phyloP scores from a whole-genome alignment of 1,140 invertebrate genomes.

The Tyrophagus putrescentiae region DNA sequence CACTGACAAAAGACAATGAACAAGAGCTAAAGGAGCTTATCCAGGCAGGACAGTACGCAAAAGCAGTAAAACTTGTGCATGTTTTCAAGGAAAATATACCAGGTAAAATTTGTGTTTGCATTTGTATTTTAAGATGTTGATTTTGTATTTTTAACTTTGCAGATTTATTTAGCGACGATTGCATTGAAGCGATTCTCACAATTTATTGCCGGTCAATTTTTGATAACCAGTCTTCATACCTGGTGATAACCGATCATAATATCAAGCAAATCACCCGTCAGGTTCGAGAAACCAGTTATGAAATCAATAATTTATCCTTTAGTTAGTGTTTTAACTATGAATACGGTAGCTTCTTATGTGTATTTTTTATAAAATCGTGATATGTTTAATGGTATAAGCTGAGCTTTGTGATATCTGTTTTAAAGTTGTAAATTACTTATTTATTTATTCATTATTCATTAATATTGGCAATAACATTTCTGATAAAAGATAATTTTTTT shows the following conservation, averaged over 20 bases:
- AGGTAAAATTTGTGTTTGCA: not conserved
- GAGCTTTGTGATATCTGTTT: not conserved
- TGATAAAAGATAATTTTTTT: too few relatives aligned
- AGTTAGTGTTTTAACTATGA: not conserved
- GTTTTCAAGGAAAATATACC: conserved; percentile 4
- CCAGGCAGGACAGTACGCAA: conserved; percentile 4
- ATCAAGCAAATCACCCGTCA: conserved; percentile 46
- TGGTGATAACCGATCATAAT: conserved; percentile 47
- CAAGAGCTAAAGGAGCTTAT: not conserved
- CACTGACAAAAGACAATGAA: conserved; percentile 18
- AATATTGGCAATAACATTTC: too few relatives aligned
- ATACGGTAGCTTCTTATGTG: conserved; percentile 26
- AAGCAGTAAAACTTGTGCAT: not conserved
- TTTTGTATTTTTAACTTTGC: not conserved
- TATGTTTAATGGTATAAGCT: not conserved
- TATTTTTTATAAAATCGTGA: not conserved
- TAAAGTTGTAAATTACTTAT: not conserved
- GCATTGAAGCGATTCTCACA: conserved; percentile 47
- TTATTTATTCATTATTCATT: too few relatives aligned
- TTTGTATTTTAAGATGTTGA: not conserved
- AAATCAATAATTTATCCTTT: not conserved
- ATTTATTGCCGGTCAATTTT: conserved; percentile 53
- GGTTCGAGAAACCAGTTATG: conserved; percentile 45
- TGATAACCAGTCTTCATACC: conserved; percentile 48
- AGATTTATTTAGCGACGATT: conserved; percentile 9